Conservation (phyloP, 2,888 invertebrate genomes). For the Trachelus iudaicus region DNA sequence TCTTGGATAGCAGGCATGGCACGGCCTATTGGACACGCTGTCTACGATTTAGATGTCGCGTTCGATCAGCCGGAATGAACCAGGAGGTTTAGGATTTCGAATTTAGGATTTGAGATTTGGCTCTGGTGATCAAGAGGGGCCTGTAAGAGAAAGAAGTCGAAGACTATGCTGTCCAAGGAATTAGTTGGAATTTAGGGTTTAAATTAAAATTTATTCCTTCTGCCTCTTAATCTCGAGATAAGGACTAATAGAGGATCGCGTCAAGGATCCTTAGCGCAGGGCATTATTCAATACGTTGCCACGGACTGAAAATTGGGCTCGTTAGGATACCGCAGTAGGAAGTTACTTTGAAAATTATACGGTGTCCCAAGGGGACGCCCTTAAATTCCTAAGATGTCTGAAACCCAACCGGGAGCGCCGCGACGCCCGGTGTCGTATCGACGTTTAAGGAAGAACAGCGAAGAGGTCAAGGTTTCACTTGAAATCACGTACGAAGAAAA, state of each 20-base stretch:
- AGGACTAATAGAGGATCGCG: conserved; percentile 20
- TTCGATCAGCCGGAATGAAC: conserved; percentile 55
- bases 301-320: no score
- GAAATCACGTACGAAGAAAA: conserved; percentile 4
- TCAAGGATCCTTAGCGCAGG: background rate
- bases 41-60: conserved; percentile 57
- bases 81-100: conserved; percentile 12
- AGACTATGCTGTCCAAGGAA: background rate
- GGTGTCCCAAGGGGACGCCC: no score
- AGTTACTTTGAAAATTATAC: no score
- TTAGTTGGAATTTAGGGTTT: conserved; percentile 24
- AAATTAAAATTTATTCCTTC: conserved; percentile 43
- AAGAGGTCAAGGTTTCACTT: no score
- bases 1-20: conserved; percentile 20
- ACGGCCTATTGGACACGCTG: conserved; percentile 51
- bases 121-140: background rate
- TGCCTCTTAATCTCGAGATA: conserved; percentile 44
- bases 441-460: no score
- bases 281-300: no score
- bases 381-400: no score
- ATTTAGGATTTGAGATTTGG: background rate
- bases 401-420: no score
- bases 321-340: no score
- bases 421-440: no score
- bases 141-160: background rate